Evolutionary conservation across 2,797 vertebrate genomes (phyloP).

Genomic region (Vipera ursinii): DNA sequence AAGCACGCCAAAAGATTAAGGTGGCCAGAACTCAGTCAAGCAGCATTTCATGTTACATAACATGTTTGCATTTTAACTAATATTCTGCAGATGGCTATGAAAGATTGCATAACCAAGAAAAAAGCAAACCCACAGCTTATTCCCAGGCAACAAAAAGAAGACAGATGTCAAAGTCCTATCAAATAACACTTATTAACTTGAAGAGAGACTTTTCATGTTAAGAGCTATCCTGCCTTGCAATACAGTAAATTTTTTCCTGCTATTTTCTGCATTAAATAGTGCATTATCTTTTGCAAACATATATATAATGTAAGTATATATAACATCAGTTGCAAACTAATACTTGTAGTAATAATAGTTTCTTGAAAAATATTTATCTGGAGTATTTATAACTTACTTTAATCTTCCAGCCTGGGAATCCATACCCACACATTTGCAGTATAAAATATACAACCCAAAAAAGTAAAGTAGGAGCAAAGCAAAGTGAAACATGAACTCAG

Average conservation of each 20-base stretch:
- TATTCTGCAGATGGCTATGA: neutral
- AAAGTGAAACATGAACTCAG: neutral
- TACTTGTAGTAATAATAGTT: neutral
- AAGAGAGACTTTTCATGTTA: neutral
- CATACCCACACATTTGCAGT: neutral
- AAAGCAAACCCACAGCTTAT: neutral
- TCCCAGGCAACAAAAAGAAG: neutral
- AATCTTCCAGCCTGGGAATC: neutral
- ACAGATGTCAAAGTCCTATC: neutral
- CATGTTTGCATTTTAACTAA: neutral
- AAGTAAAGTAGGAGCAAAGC: neutral
- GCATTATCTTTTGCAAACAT: neutral
- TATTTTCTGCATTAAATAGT: neutral
- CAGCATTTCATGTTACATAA: neutral
- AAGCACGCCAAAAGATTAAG: neutral
- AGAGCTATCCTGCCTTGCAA: no score
- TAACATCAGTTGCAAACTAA: neutral
- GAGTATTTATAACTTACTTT: neutral
- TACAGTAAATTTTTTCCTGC: no score
- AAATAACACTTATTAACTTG: neutral
- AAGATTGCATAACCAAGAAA: neutral
- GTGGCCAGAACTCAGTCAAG: neutral
- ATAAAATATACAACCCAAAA: neutral
- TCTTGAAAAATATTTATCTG: neutral
- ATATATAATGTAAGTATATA: neutral